These are phyloP conservation scores for Athene noctua DNA, from an alignment of 2,113 vertebrate species.

Conservation along the genomic window DNA sequence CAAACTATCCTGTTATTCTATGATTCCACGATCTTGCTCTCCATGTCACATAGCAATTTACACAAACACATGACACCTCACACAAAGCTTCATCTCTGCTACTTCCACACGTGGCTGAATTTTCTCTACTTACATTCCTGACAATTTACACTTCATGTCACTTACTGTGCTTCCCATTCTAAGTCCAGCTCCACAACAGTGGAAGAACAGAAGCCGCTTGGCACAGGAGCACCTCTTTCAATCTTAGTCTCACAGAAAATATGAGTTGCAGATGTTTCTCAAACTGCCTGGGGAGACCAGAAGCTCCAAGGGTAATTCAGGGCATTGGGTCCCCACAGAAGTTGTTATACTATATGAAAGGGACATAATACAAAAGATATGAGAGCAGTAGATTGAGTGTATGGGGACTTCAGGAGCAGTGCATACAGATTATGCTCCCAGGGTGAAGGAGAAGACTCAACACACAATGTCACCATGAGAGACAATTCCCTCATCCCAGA, in stretches of 20 bases:
- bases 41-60: not conserved
- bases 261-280: not conserved
- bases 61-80: not conserved
- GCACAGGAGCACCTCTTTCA: not conserved
- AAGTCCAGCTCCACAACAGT: not conserved
- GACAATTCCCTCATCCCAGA: not conserved
- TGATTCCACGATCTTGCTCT: not conserved
- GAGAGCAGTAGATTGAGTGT: not conserved
- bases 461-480: not conserved
- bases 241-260: not conserved
- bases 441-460: not conserved
- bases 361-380: not conserved
- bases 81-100: not conserved
- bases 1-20: not conserved
- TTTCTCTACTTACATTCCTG: not conserved
- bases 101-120: not conserved
- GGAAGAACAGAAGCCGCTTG: not conserved
- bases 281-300: not conserved
- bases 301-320: not conserved
- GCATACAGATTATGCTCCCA: not conserved
- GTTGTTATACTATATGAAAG: not conserved
- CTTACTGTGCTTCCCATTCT: not conserved
- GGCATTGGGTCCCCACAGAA: not conserved
- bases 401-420: not conserved
- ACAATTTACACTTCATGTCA: not conserved